Percentiles rank a stretch among this genome's conserved stretches.
Conservation (phyloP, 2,888 invertebrate species). For the Argyra leucocephala region DNA sequence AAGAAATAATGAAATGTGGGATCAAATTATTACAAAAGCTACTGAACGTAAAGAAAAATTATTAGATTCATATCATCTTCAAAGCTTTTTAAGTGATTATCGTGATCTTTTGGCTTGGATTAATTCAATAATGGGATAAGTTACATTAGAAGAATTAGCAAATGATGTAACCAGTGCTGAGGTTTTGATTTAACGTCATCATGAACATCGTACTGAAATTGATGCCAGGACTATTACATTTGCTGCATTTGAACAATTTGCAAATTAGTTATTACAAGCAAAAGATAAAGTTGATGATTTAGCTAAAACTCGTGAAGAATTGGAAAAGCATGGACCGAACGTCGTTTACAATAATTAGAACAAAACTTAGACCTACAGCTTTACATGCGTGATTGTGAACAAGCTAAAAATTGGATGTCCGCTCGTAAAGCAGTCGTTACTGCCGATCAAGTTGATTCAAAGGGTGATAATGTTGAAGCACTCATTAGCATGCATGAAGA, state of each 20-base stretch:
- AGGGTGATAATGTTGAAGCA: constrained; percentile 94
- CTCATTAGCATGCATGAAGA: constrained; percentile 99
- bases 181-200: constrained; percentile 94
- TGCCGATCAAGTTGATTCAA: constrained; percentile 71
- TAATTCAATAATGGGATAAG: constrained; percentile 94
- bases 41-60: constrained; percentile 93
- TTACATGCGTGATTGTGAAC: constrained; percentile 97
- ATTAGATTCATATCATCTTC: constrained; percentile 94
- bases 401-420: constrained; percentile 99
- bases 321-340: constrained; percentile 94
- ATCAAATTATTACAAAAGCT: constrained; percentile 87
- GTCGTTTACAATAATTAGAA: constrained; percentile 90
- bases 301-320: constrained; percentile 78
- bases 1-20: constrained; percentile 97
- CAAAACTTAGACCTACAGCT: constrained; percentile 96
- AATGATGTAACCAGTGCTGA: constrained; percentile 99
- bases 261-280: constrained; percentile 87
- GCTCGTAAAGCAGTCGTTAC: constrained; percentile 94
- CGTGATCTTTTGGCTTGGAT: constrained; percentile 98
- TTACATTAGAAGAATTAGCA: constrained; percentile 94
- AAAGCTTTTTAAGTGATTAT: constrained; percentile 94
- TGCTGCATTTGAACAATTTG: constrained; percentile 95
- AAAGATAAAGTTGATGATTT: constrained; percentile 89
- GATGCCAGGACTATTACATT: constrained; percentile 97
- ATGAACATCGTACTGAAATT: constrained; percentile 94